Evolutionary conservation across 2,113 vertebrate genomes (phyloP).

Genomic region (Entosphenus tridentatus): DNA sequence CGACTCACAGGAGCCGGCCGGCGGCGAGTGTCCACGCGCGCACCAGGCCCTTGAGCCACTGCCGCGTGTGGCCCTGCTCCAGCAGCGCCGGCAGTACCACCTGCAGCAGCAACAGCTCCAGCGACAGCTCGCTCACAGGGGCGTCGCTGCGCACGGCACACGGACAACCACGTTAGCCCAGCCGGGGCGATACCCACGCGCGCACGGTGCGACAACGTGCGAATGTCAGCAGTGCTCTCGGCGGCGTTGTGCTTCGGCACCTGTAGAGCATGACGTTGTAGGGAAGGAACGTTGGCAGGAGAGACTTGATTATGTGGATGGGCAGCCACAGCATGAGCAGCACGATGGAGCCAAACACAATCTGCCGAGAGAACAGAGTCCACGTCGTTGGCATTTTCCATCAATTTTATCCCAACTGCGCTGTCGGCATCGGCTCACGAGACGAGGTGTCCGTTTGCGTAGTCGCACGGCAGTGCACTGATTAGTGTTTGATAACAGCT

Average conservation of each 20-base stretch:
- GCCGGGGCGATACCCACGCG: no score
- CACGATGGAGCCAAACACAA: slow-evolving; percentile 89
- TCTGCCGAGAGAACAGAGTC: slow-evolving; percentile 23
- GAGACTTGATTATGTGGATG: slow-evolving; percentile 63
- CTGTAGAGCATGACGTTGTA: slow-evolving; percentile 98
- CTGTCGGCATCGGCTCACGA: no score
- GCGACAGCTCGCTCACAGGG: slow-evolving; percentile 82
- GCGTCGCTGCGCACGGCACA: slow-evolving; percentile 42
- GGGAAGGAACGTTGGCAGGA: slow-evolving; percentile 63
- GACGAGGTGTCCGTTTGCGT: no score
- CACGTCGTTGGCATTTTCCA: no score
- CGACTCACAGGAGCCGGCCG: slow-evolving; percentile 70
- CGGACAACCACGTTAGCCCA: slow-evolving; percentile 6
- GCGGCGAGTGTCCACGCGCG: slow-evolving; percentile 87
- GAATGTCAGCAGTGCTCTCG: no score
- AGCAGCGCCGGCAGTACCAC: slow-evolving; percentile 91
- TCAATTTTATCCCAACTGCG: no score
- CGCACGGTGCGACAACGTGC: no score
- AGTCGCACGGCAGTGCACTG: no score
- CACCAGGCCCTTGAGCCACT: slow-evolving; percentile 94
- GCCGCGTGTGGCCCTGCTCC: slow-evolving; percentile 86
- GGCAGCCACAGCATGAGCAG: slow-evolving; percentile 95
- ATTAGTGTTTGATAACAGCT: no score
- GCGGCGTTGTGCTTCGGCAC: slow-evolving; percentile 19
- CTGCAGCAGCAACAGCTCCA: slow-evolving; percentile 83